Percentiles rank a stretch among this genome's conserved stretches.
phyloP scores from a whole-genome alignment of 2,113 vertebrate species.

The Phyllostomus discolor region DNA sequence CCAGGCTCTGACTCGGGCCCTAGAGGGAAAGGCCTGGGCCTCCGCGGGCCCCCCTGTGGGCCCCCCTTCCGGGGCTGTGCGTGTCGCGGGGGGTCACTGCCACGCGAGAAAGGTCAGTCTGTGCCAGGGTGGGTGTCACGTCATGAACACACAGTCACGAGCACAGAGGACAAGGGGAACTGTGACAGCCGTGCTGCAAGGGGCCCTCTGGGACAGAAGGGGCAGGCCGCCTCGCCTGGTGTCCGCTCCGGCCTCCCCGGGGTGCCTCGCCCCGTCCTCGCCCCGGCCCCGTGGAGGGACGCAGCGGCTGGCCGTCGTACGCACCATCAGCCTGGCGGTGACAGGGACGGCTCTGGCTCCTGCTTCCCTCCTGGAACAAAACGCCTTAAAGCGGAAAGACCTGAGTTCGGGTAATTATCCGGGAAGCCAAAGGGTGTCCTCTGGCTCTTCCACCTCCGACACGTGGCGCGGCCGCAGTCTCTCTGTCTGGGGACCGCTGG shows the following conservation, averaged over 20 bases:
- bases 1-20: not conserved
- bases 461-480: not conserved
- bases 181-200: fast-evolving
- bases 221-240: no score
- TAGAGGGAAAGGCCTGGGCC: fast-evolving
- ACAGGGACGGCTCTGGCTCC: slow-evolving; percentile 4
- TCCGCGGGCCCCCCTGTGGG: no score
- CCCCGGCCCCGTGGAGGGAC: no score
- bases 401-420: slow-evolving; percentile 42
- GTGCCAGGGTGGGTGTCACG: fast-evolving
- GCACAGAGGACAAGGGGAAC: not conserved
- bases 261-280: not conserved
- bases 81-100: fast-evolving
- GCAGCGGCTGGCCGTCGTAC: not conserved
- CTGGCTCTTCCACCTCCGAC: slow-evolving; percentile 21
- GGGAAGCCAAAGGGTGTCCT: slow-evolving; percentile 32
- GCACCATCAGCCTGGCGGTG: not conserved
- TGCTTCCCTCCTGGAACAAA: slow-evolving; percentile 4
- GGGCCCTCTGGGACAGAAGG: not conserved
- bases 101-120: fast-evolving
- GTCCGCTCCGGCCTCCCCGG: fast-evolving
- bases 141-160: fast-evolving
- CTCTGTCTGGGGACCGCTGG: not conserved
- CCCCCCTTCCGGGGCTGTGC: not conserved
- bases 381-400: slow-evolving; percentile 23